Evolutionary conservation across 2,797 vertebrate genomes (phyloP).

Genomic region (Coregonus sp.): DNA sequence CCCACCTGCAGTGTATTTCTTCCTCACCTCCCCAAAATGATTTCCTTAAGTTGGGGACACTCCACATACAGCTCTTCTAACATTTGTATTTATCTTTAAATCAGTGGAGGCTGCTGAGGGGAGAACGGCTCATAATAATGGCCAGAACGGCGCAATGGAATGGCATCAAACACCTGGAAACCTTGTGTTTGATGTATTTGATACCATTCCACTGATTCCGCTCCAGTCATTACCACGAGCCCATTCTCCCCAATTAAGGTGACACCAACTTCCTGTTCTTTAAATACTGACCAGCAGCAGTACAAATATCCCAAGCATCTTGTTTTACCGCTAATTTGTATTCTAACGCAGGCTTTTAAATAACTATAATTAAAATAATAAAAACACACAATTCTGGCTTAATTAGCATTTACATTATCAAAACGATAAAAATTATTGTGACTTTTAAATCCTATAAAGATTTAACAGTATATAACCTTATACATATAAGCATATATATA

Average conservation of each 20-base stretch:
- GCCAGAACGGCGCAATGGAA: too few species aligned
- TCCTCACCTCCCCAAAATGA: constrained; percentile 16
- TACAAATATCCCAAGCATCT: constrained; percentile 76
- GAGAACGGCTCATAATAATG: too few species aligned
- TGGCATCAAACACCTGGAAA: too few species aligned
- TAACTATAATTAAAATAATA: constrained; percentile 63
- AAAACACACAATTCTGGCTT: constrained; percentile 31
- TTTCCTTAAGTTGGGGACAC: constrained; percentile 28
- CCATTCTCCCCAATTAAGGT: too few species aligned
- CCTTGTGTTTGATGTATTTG: too few species aligned
- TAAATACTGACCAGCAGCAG: constrained; percentile 85
- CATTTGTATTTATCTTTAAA: constrained; percentile 32
- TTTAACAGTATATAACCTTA: constrained; percentile 7
- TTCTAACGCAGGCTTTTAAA: constrained; percentile 72
- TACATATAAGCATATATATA: constrained; percentile 15
- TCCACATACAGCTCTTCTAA: constrained; percentile 53
- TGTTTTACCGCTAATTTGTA: constrained; percentile 71
- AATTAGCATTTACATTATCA: constrained; percentile 52
- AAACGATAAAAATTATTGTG: constrained; percentile 17
- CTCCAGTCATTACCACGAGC: too few species aligned
- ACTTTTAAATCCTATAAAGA: constrained; percentile 24
- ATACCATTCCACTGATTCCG: too few species aligned
- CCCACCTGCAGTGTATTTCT: constrained; percentile 29
- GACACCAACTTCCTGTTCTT: too few species aligned
- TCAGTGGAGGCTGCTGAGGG: too few species aligned